Base-by-base conservation (phyloP, 2,888 invertebrate species). In the Yponomeuta malinellus region DNA sequence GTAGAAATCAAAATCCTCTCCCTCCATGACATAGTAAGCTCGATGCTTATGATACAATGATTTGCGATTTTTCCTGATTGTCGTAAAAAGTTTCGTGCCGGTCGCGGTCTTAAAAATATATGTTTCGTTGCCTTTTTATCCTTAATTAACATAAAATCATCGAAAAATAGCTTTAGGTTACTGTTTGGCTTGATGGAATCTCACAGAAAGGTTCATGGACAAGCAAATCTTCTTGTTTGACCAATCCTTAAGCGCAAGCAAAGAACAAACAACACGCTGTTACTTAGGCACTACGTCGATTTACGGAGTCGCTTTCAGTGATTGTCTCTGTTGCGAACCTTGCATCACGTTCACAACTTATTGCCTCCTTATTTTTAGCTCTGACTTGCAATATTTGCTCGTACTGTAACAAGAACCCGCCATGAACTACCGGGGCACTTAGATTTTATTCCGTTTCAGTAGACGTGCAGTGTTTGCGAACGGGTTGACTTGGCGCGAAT, bases 241-340 rank as follows among this genome's bases (percentile, higher is more conserved):
- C 6, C 6, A 43, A 8, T 6, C 43, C 43, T 78, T 77, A 78
- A 76, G 80, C 74, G 74, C 72, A 72, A 70, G 78, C 75, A 81
- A 82, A 80, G 81, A 78, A 83, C 88, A 89, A 90, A 89, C 85
- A 87, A 84, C 81, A 86, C 83, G 83, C 78, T 78, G 86, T 86
- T 84, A 87, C 43, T 83, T 75, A 59, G 15, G 52, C 15, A 79
- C 77, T 82, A 85, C 84, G 84, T 79, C 80, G 82, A 89, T 89
- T 89, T 88, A 82, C 84, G 88, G 78, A 76, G 82, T 82, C 80
- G 82, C 88, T 86, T 84, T 76, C 77, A 74, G 79, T 81, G 81
- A 88, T 89, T 86, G 87, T 87, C 85, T 85, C 77, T 79, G 76
- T 77, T 77, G 74, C 78, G 77, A 78, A 76, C 78, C 78, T 75